Conservation (phyloP, 1,140 invertebrate species). For the Lanistes nyassanus region DNA sequence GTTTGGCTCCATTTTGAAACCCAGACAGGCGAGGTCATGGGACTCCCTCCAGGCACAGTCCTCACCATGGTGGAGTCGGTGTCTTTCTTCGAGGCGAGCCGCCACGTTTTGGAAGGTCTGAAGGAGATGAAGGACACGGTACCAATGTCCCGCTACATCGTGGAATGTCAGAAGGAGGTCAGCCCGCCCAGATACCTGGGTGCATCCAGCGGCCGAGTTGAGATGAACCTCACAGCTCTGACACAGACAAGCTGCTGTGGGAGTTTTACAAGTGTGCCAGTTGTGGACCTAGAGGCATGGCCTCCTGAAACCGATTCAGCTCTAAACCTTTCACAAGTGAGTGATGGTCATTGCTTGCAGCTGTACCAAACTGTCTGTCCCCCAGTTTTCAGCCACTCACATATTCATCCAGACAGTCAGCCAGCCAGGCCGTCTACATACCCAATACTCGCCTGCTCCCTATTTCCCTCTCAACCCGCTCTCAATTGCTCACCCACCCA, state of each 20-base stretch:
- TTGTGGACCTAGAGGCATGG: slow-evolving; percentile 40
- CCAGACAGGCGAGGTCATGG: slow-evolving; percentile 18
- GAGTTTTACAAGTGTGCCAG: slow-evolving; percentile 20
- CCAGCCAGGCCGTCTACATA: too few relatives aligned
- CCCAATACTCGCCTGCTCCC: too few relatives aligned
- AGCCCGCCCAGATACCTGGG: slow-evolving; percentile 46
- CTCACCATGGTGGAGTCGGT: slow-evolving; percentile 67
- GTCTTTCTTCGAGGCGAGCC: slow-evolving; percentile 69
- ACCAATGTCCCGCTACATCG: slow-evolving; percentile 60
- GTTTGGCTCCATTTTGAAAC: slow-evolving; percentile 60
- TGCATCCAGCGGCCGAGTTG: not conserved
- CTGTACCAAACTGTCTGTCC: too few relatives aligned
- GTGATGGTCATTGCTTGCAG: too few relatives aligned
- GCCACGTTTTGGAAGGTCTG: slow-evolving; percentile 66
- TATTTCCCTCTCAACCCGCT: too few relatives aligned
- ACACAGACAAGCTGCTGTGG: slow-evolving; percentile 29
- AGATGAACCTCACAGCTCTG: slow-evolving; percentile 42
- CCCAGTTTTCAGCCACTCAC: too few relatives aligned
- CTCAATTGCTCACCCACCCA: too few relatives aligned
- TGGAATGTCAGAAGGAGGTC: slow-evolving; percentile 43
- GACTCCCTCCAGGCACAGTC: not conserved
- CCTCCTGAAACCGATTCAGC: slow-evolving; percentile 43
- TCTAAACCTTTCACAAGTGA: slow-evolving; percentile 61
- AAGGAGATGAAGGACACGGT: slow-evolving; percentile 51
- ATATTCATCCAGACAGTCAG: too few relatives aligned